A percentile compares a stretch with the other conserved stretches of the same genome.
phyloP scores from a whole-genome alignment of 2,113 vertebrate genomes.

The Entomyzon cyanotis region DNA sequence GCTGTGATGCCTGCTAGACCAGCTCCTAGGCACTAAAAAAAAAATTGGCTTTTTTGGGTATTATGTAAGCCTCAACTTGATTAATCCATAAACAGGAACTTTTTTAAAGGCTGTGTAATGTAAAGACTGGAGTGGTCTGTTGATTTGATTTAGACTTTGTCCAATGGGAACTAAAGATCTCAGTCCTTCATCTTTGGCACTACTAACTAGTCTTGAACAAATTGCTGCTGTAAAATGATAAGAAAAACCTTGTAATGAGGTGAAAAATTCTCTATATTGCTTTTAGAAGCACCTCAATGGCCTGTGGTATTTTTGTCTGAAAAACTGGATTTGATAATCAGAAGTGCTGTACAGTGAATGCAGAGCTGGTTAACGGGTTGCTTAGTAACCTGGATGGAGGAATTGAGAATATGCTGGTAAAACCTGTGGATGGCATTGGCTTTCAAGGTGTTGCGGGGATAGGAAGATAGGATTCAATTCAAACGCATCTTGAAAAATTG shows the following conservation, averaged over 20 bases:
- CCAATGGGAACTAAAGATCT: not conserved
- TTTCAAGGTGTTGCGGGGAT: not conserved
- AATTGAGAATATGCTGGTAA: not conserved
- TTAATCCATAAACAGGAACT: not conserved
- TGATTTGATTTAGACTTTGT: not conserved
- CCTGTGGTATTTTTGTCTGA: not conserved
- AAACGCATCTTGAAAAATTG: not conserved
- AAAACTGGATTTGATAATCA: not conserved
- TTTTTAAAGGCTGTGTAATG: not conserved
- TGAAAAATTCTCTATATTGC: not conserved
- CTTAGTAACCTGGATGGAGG: not conserved
- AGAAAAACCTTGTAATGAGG: not conserved
- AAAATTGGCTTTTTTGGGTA: not conserved
- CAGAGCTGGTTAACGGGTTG: not conserved
- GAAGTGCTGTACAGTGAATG: not conserved
- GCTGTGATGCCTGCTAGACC: constrained; percentile 47
- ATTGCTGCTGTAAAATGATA: not conserved
- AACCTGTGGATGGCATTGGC: not conserved
- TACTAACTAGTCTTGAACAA: not conserved
- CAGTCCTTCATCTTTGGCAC: not conserved
- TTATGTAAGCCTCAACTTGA: not conserved
- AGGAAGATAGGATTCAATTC: not conserved
- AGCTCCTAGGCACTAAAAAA: not conserved
- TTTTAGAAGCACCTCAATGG: not conserved
- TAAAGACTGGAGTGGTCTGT: not conserved